Conservation (phyloP, 2,888 invertebrate genomes). For the Portevinia maculata region DNA sequence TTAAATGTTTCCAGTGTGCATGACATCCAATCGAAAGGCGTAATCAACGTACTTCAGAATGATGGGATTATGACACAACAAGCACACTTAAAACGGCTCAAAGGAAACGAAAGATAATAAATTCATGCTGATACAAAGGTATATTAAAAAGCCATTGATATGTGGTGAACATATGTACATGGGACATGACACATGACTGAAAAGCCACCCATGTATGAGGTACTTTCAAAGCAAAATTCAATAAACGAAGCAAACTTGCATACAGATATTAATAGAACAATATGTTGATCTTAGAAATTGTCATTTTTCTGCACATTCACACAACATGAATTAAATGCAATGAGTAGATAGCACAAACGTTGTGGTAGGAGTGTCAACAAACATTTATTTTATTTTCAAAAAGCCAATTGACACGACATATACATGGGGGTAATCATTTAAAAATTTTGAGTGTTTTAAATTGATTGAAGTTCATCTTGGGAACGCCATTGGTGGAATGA, state of each 20-base stretch:
- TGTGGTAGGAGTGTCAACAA: conserved; percentile 51
- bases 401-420: conserved; percentile 21
- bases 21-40: conserved; percentile 22
- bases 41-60: conserved; percentile 11
- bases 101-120: conserved; percentile 42
- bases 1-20: conserved; percentile 5
- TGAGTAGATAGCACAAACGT: conserved; percentile 20
- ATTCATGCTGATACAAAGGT: conserved; percentile 48
- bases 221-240: conserved; percentile 54
- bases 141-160: conserved; percentile 52
- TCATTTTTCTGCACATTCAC: conserved; percentile 28
- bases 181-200: conserved; percentile 19
- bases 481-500: background rate
- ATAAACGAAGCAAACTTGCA: conserved; percentile 23
- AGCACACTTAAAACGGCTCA: conserved; percentile 39
- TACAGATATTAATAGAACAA: conserved; percentile 40
- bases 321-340: background rate
- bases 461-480: conserved; percentile 6
- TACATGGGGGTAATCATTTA: background rate
- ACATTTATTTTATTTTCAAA: conserved; percentile 36
- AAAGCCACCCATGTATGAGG: conserved; percentile 27
- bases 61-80: conserved; percentile 25
- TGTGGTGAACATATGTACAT: conserved; percentile 42
- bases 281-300: conserved; percentile 21
- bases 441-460: conserved; percentile 1